Evolutionary conservation across 1,140 invertebrate species (phyloP), one percentile per base, ranked within the genome.

Genomic region (Drosophila erecta): DNA sequence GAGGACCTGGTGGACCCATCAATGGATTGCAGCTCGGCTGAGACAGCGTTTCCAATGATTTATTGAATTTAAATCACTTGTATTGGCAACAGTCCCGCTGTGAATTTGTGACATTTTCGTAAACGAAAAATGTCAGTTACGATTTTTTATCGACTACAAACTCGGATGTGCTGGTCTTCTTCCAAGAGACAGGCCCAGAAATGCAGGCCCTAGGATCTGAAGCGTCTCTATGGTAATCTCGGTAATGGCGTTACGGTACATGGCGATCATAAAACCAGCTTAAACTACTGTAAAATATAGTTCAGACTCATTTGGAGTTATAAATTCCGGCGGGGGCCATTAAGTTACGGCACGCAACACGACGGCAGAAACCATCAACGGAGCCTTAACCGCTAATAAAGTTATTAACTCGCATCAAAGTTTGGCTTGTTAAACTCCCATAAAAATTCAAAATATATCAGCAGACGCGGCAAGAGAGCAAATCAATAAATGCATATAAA

Each of bases 1-100:
- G 41, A 0, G 62, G 61, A 12, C 33, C 10, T 20, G 41, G 41
- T 30, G 37, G 37, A 60, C 58, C 74, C 78, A 81, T 90, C 85
- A 85, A 90, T 77, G 71, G 74, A 43, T 58, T n/a, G 40, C 47
- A 46, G 37, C 56, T 60, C 10, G 70, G 58, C 67, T 64, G 37
- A 54, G 50, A 38, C 75, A 76, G 74, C 69, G 71, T 64, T 85
- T 81, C 60, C 78, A 89, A 91, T 91, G 90, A 91, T 91, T 91
- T 91, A 91, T 91, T 91, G 90, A 90, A 90, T 91, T 91, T 91
- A 91, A 91, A 91, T 91, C 90, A 91, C 90, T 91, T 91, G 90
- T 91, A 91, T 91, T 91, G 90, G 90, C 90, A 91, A 90, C 76
- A 85, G 77, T 84, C 90, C 90, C 90, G 90, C 90, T 91, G 90